Conservation (phyloP, 1,140 invertebrate species). For the Sinonovacula constricta region DNA sequence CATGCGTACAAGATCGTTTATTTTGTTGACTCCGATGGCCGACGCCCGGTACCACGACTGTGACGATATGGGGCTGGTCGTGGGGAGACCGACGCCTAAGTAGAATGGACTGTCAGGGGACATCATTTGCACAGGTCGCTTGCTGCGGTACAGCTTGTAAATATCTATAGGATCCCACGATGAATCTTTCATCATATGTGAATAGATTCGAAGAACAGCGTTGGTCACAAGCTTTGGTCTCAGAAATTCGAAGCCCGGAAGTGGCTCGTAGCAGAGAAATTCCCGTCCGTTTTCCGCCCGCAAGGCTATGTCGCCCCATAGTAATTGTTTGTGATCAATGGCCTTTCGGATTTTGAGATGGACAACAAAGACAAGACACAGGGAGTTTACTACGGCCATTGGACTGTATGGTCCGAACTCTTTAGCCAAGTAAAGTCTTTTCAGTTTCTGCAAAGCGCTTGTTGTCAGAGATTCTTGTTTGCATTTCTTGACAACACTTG, state of each 20-base stretch:
- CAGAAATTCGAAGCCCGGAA: conserved; percentile 49
- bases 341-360: conserved; percentile 71
- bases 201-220: conserved; percentile 54
- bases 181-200: conserved; percentile 56
- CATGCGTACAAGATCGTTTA: conserved; percentile 72
- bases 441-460: conserved; percentile 60
- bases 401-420: conserved; percentile 74
- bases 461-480: conserved; percentile 59
- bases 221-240: conserved; percentile 18
- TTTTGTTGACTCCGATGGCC: conserved; percentile 73
- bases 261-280: conserved; percentile 66
- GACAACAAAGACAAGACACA: conserved; percentile 72
- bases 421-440: conserved; percentile 66
- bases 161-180: conserved; percentile 70
- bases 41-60: conserved; percentile 71
- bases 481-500: conserved; percentile 63
- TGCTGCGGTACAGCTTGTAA: conserved; percentile 71
- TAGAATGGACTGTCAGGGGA: conserved; percentile 70
- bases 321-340: conserved; percentile 72
- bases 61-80: conserved; percentile 57
- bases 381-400: conserved; percentile 68
- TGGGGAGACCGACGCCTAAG: conserved; percentile 61
- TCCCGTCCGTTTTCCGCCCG: conserved; percentile 63
- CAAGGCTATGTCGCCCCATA: conserved; percentile 73
- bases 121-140: conserved; percentile 65